Percentiles rank a stretch among this genome's conserved stretches.
Conservation (phyloP, 2,113 vertebrate genomes). For the Neotragus pygmaeus region DNA sequence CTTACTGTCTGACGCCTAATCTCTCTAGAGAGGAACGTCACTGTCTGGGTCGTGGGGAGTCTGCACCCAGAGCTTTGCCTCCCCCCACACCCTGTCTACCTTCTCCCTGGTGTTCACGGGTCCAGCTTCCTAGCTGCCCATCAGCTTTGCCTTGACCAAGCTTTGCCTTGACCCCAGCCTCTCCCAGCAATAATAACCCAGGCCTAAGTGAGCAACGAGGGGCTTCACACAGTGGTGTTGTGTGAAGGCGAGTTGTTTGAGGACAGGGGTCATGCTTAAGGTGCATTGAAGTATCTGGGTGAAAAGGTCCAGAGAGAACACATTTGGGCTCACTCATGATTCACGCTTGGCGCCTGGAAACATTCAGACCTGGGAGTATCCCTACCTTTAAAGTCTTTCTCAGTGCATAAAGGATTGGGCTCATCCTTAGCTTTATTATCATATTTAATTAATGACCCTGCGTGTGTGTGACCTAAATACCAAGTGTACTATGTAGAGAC, state of each 20-base stretch:
- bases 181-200: background rate
- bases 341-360: background rate
- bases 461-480: background rate
- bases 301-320: background rate
- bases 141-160: too few species aligned
- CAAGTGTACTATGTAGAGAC: background rate
- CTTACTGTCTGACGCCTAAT: background rate
- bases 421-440: background rate
- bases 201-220: background rate
- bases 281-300: background rate
- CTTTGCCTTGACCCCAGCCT: background rate
- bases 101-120: background rate
- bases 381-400: slow-evolving; percentile 12
- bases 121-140: background rate
- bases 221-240: background rate
- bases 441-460: slow-evolving; percentile 18
- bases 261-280: background rate
- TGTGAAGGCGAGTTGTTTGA: background rate
- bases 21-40: background rate
- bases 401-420: background rate
- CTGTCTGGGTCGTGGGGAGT: background rate
- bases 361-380: background rate
- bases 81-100: background rate
- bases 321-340: background rate
- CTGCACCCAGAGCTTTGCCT: background rate